Conservation (phyloP, 2,888 invertebrate genomes). For the Troides helena region DNA sequence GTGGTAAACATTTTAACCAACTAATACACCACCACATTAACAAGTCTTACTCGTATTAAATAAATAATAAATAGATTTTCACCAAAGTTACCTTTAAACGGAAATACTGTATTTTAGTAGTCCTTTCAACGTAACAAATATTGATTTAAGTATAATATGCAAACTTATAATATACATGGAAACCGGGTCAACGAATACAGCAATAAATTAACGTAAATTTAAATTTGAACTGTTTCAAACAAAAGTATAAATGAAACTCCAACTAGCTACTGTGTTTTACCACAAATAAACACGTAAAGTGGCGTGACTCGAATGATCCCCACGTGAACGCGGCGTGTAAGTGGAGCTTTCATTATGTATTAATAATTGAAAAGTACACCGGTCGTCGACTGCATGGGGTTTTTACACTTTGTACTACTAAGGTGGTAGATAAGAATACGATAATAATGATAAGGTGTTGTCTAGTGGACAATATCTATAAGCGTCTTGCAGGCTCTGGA, state of each 20-base stretch:
- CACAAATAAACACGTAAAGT: constrained; percentile 24
- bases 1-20: too few relatives aligned
- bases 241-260: constrained; percentile 2
- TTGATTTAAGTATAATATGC: too few relatives aligned
- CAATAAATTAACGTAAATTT: not conserved
- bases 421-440: too few relatives aligned
- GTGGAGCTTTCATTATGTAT: constrained; percentile 5
- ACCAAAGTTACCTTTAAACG: too few relatives aligned
- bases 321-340: constrained; percentile 6
- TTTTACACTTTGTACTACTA: constrained; percentile 6
- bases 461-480: too few relatives aligned
- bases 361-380: constrained; percentile 11
- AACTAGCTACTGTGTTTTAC: not conserved
- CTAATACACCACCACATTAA: too few relatives aligned
- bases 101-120: too few relatives aligned
- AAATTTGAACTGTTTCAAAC: not conserved
- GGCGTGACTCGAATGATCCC: constrained; percentile 24
- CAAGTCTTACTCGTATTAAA: too few relatives aligned
- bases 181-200: not conserved
- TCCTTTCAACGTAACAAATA: too few relatives aligned
- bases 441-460: too few relatives aligned
- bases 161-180: not conserved
- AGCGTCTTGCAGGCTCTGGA: too few relatives aligned
- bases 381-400: constrained; percentile 15
- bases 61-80: too few relatives aligned